A percentile compares a stretch with the other conserved stretches of the same genome.
Conservation (phyloP, 2,113 vertebrate genomes). For the human region GRCh38 chr20:42609501-42610000, state of each 20-base stretch:
- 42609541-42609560: not conserved
- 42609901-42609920: conserved; percentile 70
- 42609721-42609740: not conserved
- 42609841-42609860: conserved; percentile 39
- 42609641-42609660: not conserved
- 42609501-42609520: not conserved
- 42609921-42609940: conserved; percentile 71
- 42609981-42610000: conserved; percentile 54
- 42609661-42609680: not conserved
- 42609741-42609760: not conserved
- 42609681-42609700: not conserved
- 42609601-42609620: not conserved
- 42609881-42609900: conserved; percentile 71
- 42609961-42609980: conserved; percentile 75
- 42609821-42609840: conserved; percentile 65
- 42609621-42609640: not conserved
- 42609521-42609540: not conserved
- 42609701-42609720: not conserved
- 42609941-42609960: conserved; percentile 70
- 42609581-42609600: too few relatives aligned
- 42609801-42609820: conserved; percentile 21
- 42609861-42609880: conserved; percentile 75
- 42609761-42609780: conserved; percentile 15
- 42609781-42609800: not conserved
- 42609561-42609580: not conserved